Base-by-base conservation (phyloP, 2,888 invertebrate genomes). In the Eucera pruinosa region DNA sequence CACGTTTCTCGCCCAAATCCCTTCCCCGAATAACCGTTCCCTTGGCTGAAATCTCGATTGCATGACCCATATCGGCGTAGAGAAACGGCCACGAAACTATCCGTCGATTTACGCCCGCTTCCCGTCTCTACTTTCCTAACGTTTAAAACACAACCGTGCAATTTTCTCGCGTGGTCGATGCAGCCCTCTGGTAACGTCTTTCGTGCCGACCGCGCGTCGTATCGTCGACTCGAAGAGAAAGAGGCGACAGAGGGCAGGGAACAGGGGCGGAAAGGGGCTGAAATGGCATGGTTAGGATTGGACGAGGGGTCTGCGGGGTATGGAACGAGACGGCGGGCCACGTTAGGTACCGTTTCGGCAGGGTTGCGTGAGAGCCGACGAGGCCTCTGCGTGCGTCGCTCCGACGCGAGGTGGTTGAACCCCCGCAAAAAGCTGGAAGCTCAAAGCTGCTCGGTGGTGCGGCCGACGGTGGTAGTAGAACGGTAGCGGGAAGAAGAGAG, bases 341-440 rank as follows among this genome's bases (percentile, higher is more conserved):
- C 80, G 85, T 81, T 84, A 85, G 85, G 84, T 78, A 83, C 81
- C 81, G 82, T 85, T 85, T 85, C 81, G 86, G 87, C 87, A 86
- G 88, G 87, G 87, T 88, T 85, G 88, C 85, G 86, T 87, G 86
- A 85, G 84, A 78, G 80, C 79, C 83, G 82, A 69, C 81, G 80
- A 86, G 87, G 88, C 86, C 88, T 88, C 86, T 87, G 90, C 88
- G 89, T 86, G 87, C 85, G 87, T 86, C 84, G 86, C 83, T 86
- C 84, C 82, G 84, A 84, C 83, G 80, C 82, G 88, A 88, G 90
- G 90, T 90, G 90, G 89, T 90, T 90, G 90, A 90, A 90, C 90
- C 86, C 85, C 86, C 79, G 87, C 87, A 90, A 90, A 90, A 90
- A 90, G 89, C 88, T 89, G 85, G 82, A 89, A 88, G 89, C 88